Percentiles rank a stretch among this genome's conserved stretches.
Evolutionary conservation across 1,140 invertebrate genomes (phyloP).

Genomic region (Elymnias hypermnestra): DNA sequence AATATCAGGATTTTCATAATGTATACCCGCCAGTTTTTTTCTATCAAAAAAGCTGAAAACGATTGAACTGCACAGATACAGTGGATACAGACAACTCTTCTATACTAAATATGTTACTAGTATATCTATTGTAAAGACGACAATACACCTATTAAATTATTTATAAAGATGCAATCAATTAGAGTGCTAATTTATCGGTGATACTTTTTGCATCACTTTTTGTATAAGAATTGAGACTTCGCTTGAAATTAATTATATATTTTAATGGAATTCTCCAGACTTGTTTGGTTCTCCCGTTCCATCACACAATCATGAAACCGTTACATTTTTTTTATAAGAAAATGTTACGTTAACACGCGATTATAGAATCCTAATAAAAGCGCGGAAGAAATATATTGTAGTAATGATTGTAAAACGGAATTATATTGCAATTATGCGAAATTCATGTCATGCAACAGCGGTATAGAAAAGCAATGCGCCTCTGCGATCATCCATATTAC

Average conservation of each 20-base stretch:
- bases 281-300: slow-evolving; percentile 30
- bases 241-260: not conserved
- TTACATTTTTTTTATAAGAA: slow-evolving; percentile 34
- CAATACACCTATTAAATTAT: not conserved
- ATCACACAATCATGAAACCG: slow-evolving; percentile 28
- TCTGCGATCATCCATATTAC: slow-evolving; percentile 8
- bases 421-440: slow-evolving; percentile 35
- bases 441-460: slow-evolving; percentile 25
- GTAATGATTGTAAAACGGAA: slow-evolving; percentile 29
- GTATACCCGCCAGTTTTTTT: no score
- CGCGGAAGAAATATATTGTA: slow-evolving; percentile 35
- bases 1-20: no score
- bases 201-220: slow-evolving; percentile 8
- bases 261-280: slow-evolving; percentile 14
- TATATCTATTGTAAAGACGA: no score
- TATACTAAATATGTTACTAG: no score
- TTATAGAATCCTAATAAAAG: slow-evolving; percentile 39
- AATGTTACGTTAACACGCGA: slow-evolving; percentile 39
- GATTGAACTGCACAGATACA: no score
- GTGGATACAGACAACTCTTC: no score
- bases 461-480: slow-evolving; percentile 15
- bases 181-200: slow-evolving; percentile 12
- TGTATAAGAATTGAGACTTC: not conserved
- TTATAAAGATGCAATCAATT: slow-evolving; percentile 4
- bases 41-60: no score